Percentiles rank a stretch among this genome's conserved stretches.
phyloP scores from a whole-genome alignment of 2,888 invertebrate genomes.

The Epsilonema sp. region DNA sequence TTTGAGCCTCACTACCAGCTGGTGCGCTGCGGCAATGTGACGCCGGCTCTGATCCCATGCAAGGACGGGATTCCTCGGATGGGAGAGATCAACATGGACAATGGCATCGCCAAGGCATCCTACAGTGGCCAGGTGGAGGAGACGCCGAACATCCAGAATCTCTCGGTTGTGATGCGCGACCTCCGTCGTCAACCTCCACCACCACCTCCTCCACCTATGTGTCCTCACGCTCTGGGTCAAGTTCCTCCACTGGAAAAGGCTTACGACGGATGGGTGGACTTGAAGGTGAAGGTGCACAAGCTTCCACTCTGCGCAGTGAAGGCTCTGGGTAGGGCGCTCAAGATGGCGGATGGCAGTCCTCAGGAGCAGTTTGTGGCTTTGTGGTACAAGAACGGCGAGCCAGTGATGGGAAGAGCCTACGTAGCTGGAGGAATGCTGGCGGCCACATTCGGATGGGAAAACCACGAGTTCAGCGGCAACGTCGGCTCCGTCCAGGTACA shows the following conservation, averaged over 20 bases:
- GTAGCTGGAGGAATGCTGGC: conserved; percentile 20
- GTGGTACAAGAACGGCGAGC: conserved; percentile 20
- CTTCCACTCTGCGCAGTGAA: conserved; percentile 7
- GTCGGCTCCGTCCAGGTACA: conserved; percentile 18
- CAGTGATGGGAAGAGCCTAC: conserved; percentile 24
- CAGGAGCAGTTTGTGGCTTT: conserved; percentile 24
- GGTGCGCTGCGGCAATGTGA: not conserved
- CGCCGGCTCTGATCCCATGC: not conserved
- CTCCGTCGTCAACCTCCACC: too few relatives aligned
- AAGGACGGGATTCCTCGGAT: too few relatives aligned
- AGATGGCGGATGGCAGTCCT: conserved; percentile 17
- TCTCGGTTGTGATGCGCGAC: too few relatives aligned
- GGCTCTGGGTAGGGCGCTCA: conserved; percentile 14
- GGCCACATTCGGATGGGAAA: conserved; percentile 19
- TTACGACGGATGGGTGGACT: not conserved
- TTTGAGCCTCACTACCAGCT: not conserved
- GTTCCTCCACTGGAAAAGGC: too few relatives aligned
- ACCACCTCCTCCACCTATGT: too few relatives aligned
- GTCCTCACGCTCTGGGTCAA: too few relatives aligned
- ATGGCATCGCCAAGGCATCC: too few relatives aligned
- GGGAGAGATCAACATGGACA: too few relatives aligned
- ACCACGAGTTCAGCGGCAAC: conserved; percentile 18
- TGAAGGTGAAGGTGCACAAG: not conserved
- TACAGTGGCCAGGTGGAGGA: too few relatives aligned
- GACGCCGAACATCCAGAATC: too few relatives aligned